Evolutionary conservation across 1,140 invertebrate genomes (phyloP), one percentile per base, ranked within the genome.

Genomic region (Papilio machaon): DNA sequence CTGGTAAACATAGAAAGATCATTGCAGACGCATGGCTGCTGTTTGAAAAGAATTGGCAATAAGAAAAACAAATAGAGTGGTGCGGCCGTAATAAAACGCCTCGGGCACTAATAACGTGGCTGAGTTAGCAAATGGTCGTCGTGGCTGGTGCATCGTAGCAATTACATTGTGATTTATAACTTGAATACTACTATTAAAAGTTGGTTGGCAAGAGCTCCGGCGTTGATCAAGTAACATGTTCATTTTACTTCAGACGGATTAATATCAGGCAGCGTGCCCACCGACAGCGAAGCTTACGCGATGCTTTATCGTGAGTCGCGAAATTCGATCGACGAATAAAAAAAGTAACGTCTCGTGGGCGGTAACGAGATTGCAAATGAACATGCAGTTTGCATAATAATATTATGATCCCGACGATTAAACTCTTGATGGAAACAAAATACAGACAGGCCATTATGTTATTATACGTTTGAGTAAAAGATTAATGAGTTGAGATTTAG

Each of bases 131-230:
- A 82, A 86, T 83, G 80, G 75, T 79, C 60, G 83, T 85, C 83
- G 60, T 49, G 38, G 64, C 73, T 52, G 84, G 81, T 74, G 77
- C 58, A 86, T 82, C 81, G 76, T 75, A 74, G 88, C 85, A 88
- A 92, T 92, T 89, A 90, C 81, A 43, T 67, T 74, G 84, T 89
- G 90, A 92, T 91, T 92, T 91, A 92, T 87, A 86, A 85, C 84
- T 78, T 89, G 86, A 91, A 87, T 85, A 87, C 87, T 79, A 85
- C 81, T 79, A 90, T 89, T 91, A 89, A 81, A 82, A 82, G 84
- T 70, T 54, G 78, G 81, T 47, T 79, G 77, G 58, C 77, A 79
- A 79, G 58, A 38, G 30, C 35, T 80, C 81, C 82, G 60, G 82
- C 80, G 78, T 84, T 84, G 84, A 86, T 88, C 85, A 79, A 74